Evolutionary conservation across 2,797 vertebrate genomes (phyloP).

Genomic region (Nannoperca australis): DNA sequence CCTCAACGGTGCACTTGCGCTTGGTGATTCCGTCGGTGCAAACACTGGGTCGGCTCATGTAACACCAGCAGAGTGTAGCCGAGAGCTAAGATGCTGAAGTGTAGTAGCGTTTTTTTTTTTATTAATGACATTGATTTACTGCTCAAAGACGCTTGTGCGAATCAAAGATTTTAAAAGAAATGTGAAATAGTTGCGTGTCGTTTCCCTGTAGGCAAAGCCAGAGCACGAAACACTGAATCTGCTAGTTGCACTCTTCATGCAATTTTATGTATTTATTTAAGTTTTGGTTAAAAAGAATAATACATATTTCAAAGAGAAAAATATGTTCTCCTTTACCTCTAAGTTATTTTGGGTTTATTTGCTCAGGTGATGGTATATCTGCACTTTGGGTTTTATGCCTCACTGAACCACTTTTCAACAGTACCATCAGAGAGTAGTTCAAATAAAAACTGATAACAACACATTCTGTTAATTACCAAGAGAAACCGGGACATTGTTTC

Average conservation of each 20-base stretch:
- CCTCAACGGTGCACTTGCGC: conserved; percentile 4
- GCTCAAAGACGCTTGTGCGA: neutral
- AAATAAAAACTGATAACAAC: too few species aligned
- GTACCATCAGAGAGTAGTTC: neutral
- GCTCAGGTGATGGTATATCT: neutral
- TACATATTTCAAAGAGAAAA: too few species aligned
- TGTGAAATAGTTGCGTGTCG: neutral
- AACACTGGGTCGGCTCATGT: conserved; percentile 8
- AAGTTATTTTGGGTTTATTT: neutral
- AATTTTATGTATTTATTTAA: neutral
- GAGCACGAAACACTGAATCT: neutral
- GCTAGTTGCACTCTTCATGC: neutral
- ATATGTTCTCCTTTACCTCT: neutral
- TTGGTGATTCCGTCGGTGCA: conserved; percentile 10
- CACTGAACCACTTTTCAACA: neutral
- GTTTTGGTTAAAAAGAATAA: too few species aligned
- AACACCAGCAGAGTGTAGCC: conserved; percentile 64
- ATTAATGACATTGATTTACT: conserved; percentile 2
- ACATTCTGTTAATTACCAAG: too few species aligned
- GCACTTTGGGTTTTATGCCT: too few species aligned
- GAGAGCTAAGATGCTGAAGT: conserved; percentile 39
- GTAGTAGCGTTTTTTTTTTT: neutral
- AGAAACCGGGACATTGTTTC: too few species aligned
- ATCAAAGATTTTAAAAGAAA: neutral
- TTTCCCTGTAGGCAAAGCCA: neutral